Base-by-base conservation (phyloP, 2,797 vertebrate species). In the Sphaeramia orbicularis region DNA sequence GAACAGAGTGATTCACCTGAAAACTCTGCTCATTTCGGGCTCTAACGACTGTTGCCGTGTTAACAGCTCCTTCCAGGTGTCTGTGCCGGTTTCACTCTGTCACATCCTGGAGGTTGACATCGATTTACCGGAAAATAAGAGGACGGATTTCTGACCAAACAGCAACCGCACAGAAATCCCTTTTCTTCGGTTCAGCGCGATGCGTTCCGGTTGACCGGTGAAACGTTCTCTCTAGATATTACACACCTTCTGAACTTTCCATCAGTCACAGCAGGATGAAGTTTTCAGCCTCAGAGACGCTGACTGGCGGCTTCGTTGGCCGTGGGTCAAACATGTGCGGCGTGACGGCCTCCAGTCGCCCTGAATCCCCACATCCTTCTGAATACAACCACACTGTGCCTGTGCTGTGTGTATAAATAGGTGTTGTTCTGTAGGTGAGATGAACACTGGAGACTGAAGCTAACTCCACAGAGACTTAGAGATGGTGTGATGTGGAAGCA, bases 191-290 rank as follows among this genome's bases (percentile, higher is more conserved):
- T 65, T 76, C 68, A 47, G 65, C 11, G 14, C 36, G 43, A 57
- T 79, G 71, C 1, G 73, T 76, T 81, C 76, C 59, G 79, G 81
- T 47, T 38, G 76, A 80, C 76, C 68, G 6, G 70, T 16, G 59
- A 65, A 59, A 70, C 62, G 67, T 64, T 74, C n/a, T n/a, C n/a
- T n/a, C 73, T 63, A 78, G 63, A 76, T 63, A 68, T 72, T 62
- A 79, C 67, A 76, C 63, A 70, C 45, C 27, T 55, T 16, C 43
- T 71, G 76, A 81, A 71, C 67, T 81, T 83, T 62, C 73, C 79
- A 81, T 81, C 81, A 74, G 73, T 78, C 75, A 65, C 67, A 55
- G 83, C 61, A 59, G 74, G 69, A 57, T 47, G 58, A 55, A 6
- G 65, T 15, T 36, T 54, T 76, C 76, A 61, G 68, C 67, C 45